Base-by-base conservation (phyloP, 2,888 invertebrate species). In the Doris montereyensis region DNA sequence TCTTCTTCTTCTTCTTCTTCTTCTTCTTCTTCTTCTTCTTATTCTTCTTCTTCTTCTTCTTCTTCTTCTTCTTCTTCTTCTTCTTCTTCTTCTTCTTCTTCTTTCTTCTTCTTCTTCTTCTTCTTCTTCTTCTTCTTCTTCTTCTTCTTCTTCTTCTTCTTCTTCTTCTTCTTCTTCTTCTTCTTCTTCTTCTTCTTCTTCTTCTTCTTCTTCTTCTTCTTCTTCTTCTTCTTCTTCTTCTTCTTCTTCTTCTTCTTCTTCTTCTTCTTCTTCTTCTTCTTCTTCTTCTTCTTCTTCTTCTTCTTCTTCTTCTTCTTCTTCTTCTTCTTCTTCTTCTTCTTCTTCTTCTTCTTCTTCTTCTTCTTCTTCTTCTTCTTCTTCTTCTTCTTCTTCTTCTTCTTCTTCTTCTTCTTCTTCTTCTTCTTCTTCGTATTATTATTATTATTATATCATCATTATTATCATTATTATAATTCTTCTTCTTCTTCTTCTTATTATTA, bases 91-190 rank as follows among this genome's bases (percentile, higher is more conserved):
- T 13, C 62, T 62, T 13, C 62, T 41, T 41, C 52, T 41, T 41
- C 52, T 41, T 41, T 41, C 62, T 62, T 13, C 62, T 62, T 13
- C 62, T 62, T 13, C 62, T 62, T 13, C 62, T 62, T 13, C 62
- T 62, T 13, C 62, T 62, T 13, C 62, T 62, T 13, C 62, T 62
- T 13, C 62, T 62, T 13, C 62, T 62, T 13, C 62, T 62, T 21
- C 62, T 62, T 21, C 62, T 62, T 21, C 62, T 62, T 13, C 62
- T 62, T 13, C 62, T 62, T 13, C 62, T 62, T 13, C 62, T 62
- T 13, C 62, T 62, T 13, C 62, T 62, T 13, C 62, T 62, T 13
- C 62, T 62, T 13, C 62, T 62, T 21, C 62, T 62, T 13, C 62
- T 62, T 13, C 62, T 62, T 13, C 62, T 62, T 13, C 62, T 62